Percentiles rank a stretch among this genome's conserved stretches.
phyloP scores from a whole-genome alignment of 2,113 vertebrate genomes.

The Urocolius indicus region DNA sequence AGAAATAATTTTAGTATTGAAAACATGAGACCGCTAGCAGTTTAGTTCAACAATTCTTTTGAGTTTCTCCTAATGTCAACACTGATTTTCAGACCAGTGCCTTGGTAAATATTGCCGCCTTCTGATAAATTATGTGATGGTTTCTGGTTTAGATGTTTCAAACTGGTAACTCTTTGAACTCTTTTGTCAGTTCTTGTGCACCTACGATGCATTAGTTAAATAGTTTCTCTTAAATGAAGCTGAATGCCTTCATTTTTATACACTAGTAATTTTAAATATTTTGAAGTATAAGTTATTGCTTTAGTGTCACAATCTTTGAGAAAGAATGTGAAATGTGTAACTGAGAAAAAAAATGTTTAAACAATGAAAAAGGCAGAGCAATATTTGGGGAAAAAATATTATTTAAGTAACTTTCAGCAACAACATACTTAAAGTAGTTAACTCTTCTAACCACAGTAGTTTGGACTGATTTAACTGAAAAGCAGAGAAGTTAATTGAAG shows the following conservation, averaged over 20 bases:
- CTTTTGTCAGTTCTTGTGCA: too few species aligned
- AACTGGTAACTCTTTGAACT: too few species aligned
- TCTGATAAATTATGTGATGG: too few species aligned
- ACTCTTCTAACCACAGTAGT: background rate
- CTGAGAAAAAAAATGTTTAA: background rate
- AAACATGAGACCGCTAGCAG: too few species aligned
- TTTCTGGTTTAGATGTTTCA: too few species aligned
- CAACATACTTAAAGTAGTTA: background rate
- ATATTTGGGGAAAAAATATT: background rate
- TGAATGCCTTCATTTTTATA: background rate
- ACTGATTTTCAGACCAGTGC: too few species aligned
- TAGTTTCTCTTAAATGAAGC: too few species aligned
- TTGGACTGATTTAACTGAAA: background rate
- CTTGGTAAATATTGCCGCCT: too few species aligned
- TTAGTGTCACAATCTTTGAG: background rate
- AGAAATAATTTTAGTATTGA: too few species aligned
- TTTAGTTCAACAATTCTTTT: too few species aligned
- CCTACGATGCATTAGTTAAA: too few species aligned
- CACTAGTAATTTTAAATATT: background rate
- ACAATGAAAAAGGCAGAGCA: background rate
- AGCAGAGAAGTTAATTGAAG: background rate
- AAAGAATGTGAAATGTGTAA: background rate
- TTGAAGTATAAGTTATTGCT: background rate
- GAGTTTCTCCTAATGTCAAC: too few species aligned
- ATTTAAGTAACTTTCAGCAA: background rate